These are phyloP conservation scores for Ennomos fuscantarius DNA, from an alignment of 2,888 invertebrate species.

Conservation along the genomic window DNA sequence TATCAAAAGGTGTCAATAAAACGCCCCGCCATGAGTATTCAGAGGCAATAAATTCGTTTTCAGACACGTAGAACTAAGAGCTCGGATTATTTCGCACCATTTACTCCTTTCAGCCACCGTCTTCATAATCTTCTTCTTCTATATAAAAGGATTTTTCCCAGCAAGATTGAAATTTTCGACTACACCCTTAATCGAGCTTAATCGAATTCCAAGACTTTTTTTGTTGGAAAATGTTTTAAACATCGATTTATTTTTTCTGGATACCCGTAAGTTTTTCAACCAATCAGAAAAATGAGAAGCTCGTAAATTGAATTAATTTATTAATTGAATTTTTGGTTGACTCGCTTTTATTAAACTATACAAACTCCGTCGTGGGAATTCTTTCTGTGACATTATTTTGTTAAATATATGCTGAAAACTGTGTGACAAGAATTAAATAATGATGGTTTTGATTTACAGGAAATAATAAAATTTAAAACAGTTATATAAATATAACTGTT, in stretches of 20 bases:
- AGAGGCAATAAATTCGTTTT: slow-evolving; percentile 80
- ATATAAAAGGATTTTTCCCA: slow-evolving; percentile 70
- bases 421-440: too few species aligned
- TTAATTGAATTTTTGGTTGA: slow-evolving; percentile 17
- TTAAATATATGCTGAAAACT: too few species aligned
- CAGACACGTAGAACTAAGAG: slow-evolving; percentile 81
- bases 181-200: slow-evolving; percentile 62
- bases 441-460: too few species aligned
- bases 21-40: slow-evolving; percentile 67
- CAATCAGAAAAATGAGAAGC: slow-evolving; percentile 26
- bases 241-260: slow-evolving; percentile 30
- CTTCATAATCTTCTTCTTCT: slow-evolving; percentile 75
- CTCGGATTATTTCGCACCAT: slow-evolving; percentile 82
- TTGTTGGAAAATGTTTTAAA: slow-evolving; percentile 38
- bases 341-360: slow-evolving; percentile 4
- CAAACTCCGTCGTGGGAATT: too few species aligned
- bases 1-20: slow-evolving; percentile 73
- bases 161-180: slow-evolving; percentile 72
- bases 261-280: slow-evolving; percentile 29
- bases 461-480: too few species aligned
- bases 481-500: too few species aligned
- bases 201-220: slow-evolving; percentile 62
- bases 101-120: slow-evolving; percentile 80
- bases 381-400: too few species aligned
- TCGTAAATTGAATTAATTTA: slow-evolving; percentile 21